A percentile compares a stretch with the other conserved stretches of the same genome.
Conservation (phyloP, 2,797 vertebrate genomes). For the Gallinago nigripennis region DNA sequence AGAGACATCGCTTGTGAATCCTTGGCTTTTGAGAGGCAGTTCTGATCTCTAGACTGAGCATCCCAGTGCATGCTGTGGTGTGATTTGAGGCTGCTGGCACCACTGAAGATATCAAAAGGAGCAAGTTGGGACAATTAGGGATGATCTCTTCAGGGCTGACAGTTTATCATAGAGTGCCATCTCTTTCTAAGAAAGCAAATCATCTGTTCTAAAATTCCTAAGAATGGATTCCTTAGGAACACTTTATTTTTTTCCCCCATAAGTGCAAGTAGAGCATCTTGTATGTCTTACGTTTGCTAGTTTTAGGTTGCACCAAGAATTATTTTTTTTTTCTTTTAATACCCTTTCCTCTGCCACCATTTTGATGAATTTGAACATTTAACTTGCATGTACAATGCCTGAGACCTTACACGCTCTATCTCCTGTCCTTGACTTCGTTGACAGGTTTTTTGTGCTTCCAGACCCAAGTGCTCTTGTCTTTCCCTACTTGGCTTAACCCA, state of each 20-base stretch:
- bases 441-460: not conserved
- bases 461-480: not conserved
- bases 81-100: not conserved
- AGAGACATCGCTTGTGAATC: not conserved
- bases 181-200: not conserved
- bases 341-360: not conserved
- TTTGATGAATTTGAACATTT: not conserved
- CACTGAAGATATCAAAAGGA: not conserved
- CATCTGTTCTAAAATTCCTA: not conserved
- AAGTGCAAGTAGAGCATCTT: not conserved
- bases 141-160: not conserved
- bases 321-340: not conserved
- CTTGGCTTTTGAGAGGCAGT: not conserved
- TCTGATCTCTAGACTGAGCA: not conserved
- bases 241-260: accelerated
- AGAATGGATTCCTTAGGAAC: not conserved
- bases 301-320: not conserved
- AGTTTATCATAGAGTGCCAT: not conserved
- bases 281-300: not conserved
- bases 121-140: not conserved
- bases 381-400: accelerated
- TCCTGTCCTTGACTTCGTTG: not conserved
- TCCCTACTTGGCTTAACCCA: not conserved
- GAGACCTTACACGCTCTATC: accelerated
- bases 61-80: not conserved